Conservation (phyloP, 64 coral and sea anemone genomes). For the Stichodactyla helianthus region DNA sequence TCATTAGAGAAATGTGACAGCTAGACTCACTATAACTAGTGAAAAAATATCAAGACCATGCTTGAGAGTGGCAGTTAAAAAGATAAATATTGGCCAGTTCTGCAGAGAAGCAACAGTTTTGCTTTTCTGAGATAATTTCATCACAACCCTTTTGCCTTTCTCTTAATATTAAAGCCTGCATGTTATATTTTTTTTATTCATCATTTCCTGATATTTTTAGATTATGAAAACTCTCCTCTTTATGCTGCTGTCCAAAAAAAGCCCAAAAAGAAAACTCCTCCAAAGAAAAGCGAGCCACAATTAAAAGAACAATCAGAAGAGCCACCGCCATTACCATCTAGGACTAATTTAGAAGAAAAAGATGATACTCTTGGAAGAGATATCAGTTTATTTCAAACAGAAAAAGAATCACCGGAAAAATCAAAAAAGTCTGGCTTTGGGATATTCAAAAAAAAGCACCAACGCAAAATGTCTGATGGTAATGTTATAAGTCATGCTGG, state of each 20-base stretch:
- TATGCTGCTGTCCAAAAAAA: conserved; percentile 89
- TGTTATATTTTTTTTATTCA: not conserved
- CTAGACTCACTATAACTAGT: too few relatives aligned
- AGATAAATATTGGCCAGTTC: too few relatives aligned
- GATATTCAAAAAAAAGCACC: conserved; percentile 73
- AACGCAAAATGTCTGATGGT: conserved; percentile 66
- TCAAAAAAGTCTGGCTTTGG: conserved; percentile 63
- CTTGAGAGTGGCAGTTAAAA: too few relatives aligned
- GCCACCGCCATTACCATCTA: conserved; percentile 72
- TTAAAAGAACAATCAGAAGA: not conserved
- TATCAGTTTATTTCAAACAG: conserved; percentile 9
- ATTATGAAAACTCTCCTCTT: conserved; percentile 19
- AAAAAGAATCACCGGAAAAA: conserved; percentile 44
- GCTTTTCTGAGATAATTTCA: too few relatives aligned
- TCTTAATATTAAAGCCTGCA: too few relatives aligned
- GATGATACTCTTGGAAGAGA: conserved; percentile 54
- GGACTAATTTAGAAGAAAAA: conserved; percentile 47
- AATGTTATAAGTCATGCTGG: conserved; percentile 25
- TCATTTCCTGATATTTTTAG: not conserved
- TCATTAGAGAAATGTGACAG: too few relatives aligned
- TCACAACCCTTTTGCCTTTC: too few relatives aligned
- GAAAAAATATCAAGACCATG: too few relatives aligned
- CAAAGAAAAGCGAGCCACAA: not conserved
- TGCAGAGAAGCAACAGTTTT: too few relatives aligned
- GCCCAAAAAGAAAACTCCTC: conserved; percentile 30